These are phyloP conservation scores for Corapipo altera DNA, from an alignment of 2,113 vertebrate species.

Conservation along the genomic window DNA sequence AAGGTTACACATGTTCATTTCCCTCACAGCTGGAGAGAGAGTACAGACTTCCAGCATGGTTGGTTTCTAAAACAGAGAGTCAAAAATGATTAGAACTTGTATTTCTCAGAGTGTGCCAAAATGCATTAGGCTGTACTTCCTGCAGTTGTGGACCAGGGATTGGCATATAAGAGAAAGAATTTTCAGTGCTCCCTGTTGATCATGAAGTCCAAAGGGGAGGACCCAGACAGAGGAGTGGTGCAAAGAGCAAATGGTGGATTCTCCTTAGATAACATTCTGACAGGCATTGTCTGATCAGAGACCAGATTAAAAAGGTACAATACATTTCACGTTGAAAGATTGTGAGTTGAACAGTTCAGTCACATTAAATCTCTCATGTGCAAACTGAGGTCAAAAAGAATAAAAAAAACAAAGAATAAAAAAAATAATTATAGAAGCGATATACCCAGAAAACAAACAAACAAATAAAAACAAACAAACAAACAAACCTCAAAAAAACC, in stretches of 20 bases:
- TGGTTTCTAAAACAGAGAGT: neutral
- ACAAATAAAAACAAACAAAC: neutral
- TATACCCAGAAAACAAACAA: neutral
- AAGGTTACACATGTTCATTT: neutral
- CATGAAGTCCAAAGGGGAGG: neutral
- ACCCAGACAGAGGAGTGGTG: neutral
- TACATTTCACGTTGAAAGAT: accelerated
- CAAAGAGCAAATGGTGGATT: neutral
- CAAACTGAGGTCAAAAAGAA: neutral
- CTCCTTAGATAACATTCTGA: neutral
- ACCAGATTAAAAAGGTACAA: neutral
- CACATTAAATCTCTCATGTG: neutral
- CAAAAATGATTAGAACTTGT: neutral
- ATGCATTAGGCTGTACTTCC: neutral
- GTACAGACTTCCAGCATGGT: neutral
- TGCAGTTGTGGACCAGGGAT: neutral
- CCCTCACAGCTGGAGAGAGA: neutral
- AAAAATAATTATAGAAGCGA: accelerated
- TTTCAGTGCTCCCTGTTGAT: neutral
- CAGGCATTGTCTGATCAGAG: neutral
- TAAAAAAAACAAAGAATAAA: neutral
- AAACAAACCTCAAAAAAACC: neutral
- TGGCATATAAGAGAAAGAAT: neutral
- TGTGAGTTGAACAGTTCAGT: neutral
- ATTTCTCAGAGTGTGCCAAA: neutral